These are phyloP conservation scores for Tragelaphus buxtoni DNA, from an alignment of 2,113 vertebrate genomes.

Conservation along the genomic window DNA sequence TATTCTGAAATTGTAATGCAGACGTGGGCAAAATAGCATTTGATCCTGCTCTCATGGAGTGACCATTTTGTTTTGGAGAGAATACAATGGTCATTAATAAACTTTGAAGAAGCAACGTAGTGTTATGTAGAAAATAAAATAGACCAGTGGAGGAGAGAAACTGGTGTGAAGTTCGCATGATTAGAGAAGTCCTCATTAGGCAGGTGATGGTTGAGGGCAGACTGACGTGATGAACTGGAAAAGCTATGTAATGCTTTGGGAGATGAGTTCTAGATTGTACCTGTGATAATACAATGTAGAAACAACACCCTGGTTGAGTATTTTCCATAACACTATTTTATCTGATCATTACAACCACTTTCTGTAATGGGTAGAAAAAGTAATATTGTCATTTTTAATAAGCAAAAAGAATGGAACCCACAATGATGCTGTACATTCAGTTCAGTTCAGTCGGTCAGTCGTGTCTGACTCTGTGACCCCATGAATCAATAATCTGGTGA, in stretches of 20 bases:
- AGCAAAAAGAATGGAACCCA: neutral
- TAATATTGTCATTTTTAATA: neutral
- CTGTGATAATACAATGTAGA: neutral
- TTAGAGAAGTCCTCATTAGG: neutral
- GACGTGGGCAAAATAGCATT: neutral
- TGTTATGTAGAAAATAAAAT: neutral
- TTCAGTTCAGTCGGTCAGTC: no score
- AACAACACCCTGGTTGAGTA: neutral
- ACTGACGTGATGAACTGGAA: neutral
- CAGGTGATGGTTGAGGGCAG: neutral
- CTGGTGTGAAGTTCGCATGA: fast-evolving
- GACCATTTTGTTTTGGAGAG: neutral
- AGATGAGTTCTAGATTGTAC: neutral
- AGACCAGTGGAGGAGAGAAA: neutral
- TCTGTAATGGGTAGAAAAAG: neutral
- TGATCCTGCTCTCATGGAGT: neutral
- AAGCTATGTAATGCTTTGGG: neutral
- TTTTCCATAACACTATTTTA: neutral
- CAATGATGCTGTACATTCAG: neutral
- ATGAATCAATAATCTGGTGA: neutral
- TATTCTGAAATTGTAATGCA: neutral
- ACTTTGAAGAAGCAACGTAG: neutral
- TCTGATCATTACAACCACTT: neutral
- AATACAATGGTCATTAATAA: neutral
- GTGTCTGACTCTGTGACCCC: no score